Conservation (phyloP, 2,113 vertebrate genomes). For the Stercorarius parasiticus region DNA sequence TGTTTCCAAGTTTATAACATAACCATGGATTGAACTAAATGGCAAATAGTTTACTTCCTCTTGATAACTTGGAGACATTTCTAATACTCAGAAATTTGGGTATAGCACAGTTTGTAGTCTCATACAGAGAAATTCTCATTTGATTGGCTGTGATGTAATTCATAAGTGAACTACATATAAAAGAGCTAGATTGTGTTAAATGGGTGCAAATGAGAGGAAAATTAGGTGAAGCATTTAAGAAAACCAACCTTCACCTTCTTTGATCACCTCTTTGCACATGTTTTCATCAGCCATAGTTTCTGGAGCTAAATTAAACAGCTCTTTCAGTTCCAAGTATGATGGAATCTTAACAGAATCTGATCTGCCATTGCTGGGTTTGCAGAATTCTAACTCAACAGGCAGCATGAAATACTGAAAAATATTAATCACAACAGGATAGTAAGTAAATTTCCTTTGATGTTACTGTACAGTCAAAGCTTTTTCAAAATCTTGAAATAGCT, state of each 20-base stretch:
- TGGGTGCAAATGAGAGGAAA: neutral
- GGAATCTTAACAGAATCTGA: conserved; percentile 18
- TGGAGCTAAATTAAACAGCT: conserved; percentile 55
- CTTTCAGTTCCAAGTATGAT: conserved; percentile 33
- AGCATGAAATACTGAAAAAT: conserved; percentile 66
- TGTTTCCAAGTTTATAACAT: neutral
- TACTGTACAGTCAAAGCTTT: neutral
- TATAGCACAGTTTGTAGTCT: neutral
- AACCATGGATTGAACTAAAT: neutral
- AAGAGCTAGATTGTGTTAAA: neutral
- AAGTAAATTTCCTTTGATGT: neutral
- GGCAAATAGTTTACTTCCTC: neutral
- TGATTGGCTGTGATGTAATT: neutral
- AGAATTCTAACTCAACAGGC: conserved; percentile 23
- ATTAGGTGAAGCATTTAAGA: neutral
- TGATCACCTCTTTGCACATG: conserved; percentile 12
- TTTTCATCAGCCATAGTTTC: conserved; percentile 39
- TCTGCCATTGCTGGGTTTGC: neutral
- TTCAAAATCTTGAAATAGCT: neutral
- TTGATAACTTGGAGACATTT: neutral
- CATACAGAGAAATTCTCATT: neutral
- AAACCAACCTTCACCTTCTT: conserved; percentile 57
- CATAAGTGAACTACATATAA: neutral
- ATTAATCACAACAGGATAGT: neutral
- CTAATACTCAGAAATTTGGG: neutral